phyloP scores from a whole-genome alignment of 1,140 invertebrate species.

The Ips nitidus region DNA sequence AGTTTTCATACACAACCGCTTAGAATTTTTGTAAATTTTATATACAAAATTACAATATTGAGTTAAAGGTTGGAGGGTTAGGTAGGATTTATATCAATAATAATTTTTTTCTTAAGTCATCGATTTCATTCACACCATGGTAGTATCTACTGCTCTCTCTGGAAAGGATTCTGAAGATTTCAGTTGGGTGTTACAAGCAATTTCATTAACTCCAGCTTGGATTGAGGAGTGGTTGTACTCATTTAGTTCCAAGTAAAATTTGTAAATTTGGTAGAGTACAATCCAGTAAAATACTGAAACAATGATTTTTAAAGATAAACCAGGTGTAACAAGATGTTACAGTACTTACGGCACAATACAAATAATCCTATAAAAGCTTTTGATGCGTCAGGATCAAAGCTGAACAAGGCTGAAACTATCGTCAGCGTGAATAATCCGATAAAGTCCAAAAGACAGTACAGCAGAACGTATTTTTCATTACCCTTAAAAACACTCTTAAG shows the following conservation, averaged over 20 bases:
- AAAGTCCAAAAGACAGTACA: conserved; percentile 27
- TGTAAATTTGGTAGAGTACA: conserved; percentile 26
- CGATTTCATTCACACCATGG: conserved; percentile 12
- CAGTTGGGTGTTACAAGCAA: conserved; percentile 16
- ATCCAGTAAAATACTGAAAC: conserved; percentile 28
- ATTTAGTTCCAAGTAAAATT: conserved; percentile 28
- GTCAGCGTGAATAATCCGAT: conserved; percentile 22
- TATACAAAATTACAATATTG: too few relatives aligned
- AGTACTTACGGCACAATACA: conserved; percentile 26
- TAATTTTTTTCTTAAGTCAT: too few relatives aligned
- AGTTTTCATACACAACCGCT: too few relatives aligned
- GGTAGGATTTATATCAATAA: too few relatives aligned
- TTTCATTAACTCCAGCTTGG: conserved; percentile 27
- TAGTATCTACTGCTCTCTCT: conserved; percentile 33
- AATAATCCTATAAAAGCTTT: conserved; percentile 9
- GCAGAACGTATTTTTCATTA: conserved; percentile 25
- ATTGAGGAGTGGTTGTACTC: conserved; percentile 26
- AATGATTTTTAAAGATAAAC: not conserved
- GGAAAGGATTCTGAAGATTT: conserved; percentile 28
- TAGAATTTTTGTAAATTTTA: too few relatives aligned
- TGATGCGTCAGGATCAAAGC: conserved; percentile 2
- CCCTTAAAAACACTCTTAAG: conserved; percentile 22
- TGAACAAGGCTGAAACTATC: conserved; percentile 27
- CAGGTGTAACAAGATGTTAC: not conserved
- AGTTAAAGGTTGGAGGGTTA: too few relatives aligned